Base-by-base conservation (phyloP, 2,797 vertebrate species). In the Acestrorhynchus altus region DNA sequence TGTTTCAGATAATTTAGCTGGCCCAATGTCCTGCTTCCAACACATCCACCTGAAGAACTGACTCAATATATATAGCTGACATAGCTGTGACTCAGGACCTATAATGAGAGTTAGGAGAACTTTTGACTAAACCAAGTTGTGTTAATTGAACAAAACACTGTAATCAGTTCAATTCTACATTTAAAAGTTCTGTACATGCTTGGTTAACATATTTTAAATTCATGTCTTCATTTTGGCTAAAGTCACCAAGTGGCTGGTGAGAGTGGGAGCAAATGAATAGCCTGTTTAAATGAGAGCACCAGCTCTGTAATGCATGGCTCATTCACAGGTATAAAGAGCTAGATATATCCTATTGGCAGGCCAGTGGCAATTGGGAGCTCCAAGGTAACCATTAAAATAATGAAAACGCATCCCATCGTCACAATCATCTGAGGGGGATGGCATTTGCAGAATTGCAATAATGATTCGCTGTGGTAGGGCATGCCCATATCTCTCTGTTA, bases 351-450 rank as follows among this genome's bases (percentile, higher is more conserved):
- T 22, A 26, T 35, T 60, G 51, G 63, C 59, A 72, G 26, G 24
- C 47, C 49, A 65, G 1, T 72, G 49, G 47, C 52, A 57, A 65
- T 72, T 71, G 60, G 51, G 51, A 22, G 49, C 61, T 47, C 60
- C 49, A 52, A 54, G 76, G 60, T 78, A 24, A 49, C 76, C 76
- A 78, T 78, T 78, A 78, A 72, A 66, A 72, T 65, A 59, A 78
- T 78, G 60, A 78, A 72, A 78, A 78, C 65, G 66, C 60, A 57
- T 39, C 60, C 56, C 28, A 59, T 64, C 40, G 26, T 72, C 39
- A n/a, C 65, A 64, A n/a, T 72, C 57, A 65, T 52, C 60, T 56
- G 40, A 63, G 57, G 8, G 16, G 47, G 35, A 71, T 71, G 61
- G 76, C 76, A 78, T 78, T 78, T 78, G 63, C 42, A 26, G 60